phyloP scores from a whole-genome alignment of 2,888 invertebrate species.

The Hyppa rectilinea region DNA sequence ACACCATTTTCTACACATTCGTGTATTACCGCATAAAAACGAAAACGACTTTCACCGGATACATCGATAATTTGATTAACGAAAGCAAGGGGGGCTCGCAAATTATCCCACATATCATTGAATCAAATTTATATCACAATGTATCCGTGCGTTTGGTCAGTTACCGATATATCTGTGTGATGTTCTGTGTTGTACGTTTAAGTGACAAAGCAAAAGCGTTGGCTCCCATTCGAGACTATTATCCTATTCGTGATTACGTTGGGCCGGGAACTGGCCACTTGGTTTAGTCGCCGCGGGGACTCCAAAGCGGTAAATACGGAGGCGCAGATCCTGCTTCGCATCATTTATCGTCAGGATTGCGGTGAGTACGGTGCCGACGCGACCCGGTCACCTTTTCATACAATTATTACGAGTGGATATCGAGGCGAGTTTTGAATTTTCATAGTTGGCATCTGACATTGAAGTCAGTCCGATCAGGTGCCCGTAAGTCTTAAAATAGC shows the following conservation, averaged over 20 bases:
- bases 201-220: slow-evolving; percentile 88
- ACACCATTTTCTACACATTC: slow-evolving; percentile 71
- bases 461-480: slow-evolving; percentile 87
- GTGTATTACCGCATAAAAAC: slow-evolving; percentile 69
- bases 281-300: slow-evolving; percentile 88
- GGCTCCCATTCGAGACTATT: slow-evolving; percentile 87
- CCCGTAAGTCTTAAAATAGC: slow-evolving; percentile 89
- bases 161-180: slow-evolving; percentile 82
- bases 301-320: slow-evolving; percentile 90
- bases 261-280: slow-evolving; percentile 87
- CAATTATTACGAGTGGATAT: slow-evolving; percentile 56
- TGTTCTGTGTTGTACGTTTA: slow-evolving; percentile 85
- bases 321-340: slow-evolving; percentile 88
- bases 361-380: slow-evolving; percentile 82
- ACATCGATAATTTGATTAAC: slow-evolving; percentile 87
- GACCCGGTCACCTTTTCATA: slow-evolving; percentile 60
- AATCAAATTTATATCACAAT: slow-evolving; percentile 80
- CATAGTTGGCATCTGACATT: slow-evolving; percentile 86
- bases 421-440: slow-evolving; percentile 65
- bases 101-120: slow-evolving; percentile 79
- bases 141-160: slow-evolving; percentile 84
- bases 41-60: slow-evolving; percentile 85
- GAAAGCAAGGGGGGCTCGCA: slow-evolving; percentile 77
- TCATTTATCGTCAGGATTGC: slow-evolving; percentile 89
- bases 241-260: slow-evolving; percentile 89